Evolutionary conservation across 1,140 invertebrate species (phyloP), one percentile per base, ranked within the genome.

Genomic region (Helicorthomorpha holstii): DNA sequence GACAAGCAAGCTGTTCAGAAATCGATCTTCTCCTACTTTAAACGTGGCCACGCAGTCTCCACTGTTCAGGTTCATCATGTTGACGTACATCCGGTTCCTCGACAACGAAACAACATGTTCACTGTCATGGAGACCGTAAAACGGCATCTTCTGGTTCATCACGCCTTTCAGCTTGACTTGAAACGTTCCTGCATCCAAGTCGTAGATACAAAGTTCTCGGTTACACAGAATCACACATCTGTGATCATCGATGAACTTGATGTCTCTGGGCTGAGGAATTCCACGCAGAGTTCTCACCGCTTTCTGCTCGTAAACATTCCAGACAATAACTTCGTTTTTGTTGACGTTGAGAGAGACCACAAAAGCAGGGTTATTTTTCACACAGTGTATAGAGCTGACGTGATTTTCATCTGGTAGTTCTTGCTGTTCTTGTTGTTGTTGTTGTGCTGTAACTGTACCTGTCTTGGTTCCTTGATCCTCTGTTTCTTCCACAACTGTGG

Each of bases 61-160:
- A 55, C 74, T 79, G 55, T 82, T 78, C 27, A 86, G 69, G 66
- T 88, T 86, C 77, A 88, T 85, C 51, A 91, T 73, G 68, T 90
- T 88, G 42, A 90, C 84, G 64, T 89, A 88, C 85, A 91, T 89
- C 54, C 86, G 65, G 67, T 89, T 89, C 41, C 86, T 70, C 1
- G 84, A 85, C 16, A 91, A 69, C 16, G 83, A 79, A 14, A 89
- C 85, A 45, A 87, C 67, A 65, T 87, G 84, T 21, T 77, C 75
- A 41, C 75, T 64, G 69, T 85, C 82, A 63, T 88, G 83, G 3
- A 87, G 72, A 1, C 83, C 85, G 68, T 81, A 90, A 64, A 78
- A 88, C 29, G 86, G 83, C 85, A 89, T 87, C 68, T 88, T 87
- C 62, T 89, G 84, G 70, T 89, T 89, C 83, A 91, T 88, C 1